These are phyloP conservation scores for Platypus cylindrus DNA, from an alignment of 2,888 invertebrate species.

Conservation along the genomic window DNA sequence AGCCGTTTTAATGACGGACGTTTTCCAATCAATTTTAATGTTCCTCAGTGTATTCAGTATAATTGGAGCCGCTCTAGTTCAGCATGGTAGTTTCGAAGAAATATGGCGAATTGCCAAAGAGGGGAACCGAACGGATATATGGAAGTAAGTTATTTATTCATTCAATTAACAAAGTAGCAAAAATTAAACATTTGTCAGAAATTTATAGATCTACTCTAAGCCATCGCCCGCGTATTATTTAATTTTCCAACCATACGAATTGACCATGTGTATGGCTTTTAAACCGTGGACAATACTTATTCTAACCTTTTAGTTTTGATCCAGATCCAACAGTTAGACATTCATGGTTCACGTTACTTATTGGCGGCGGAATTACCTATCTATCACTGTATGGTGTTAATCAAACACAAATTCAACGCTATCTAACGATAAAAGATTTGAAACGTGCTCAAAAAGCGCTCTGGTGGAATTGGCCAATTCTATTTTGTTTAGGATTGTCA, in stretches of 20 bases:
- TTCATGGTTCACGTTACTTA: constrained; percentile 66
- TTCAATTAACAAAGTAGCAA: neutral
- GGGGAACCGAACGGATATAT: constrained; percentile 58
- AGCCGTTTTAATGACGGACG: constrained; percentile 77
- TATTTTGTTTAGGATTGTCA: constrained; percentile 56
- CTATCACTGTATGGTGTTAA: constrained; percentile 76
- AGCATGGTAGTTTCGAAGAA: constrained; percentile 54
- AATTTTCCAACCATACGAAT: neutral
- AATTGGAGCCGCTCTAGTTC: constrained; percentile 56
- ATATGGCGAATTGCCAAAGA: constrained; percentile 60
- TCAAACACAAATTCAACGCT: constrained; percentile 70
- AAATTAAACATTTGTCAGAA: neutral
- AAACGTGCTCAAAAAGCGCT: constrained; percentile 58
- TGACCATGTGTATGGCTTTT: neutral
- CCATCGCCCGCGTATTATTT: neutral
- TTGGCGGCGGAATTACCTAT: constrained; percentile 74
- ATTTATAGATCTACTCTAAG: neutral
- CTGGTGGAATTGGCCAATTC: constrained; percentile 72
- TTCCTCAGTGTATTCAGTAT: constrained; percentile 69
- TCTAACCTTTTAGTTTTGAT: constrained; percentile 44
- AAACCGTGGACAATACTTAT: neutral
- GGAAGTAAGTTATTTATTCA: constrained; percentile 39
- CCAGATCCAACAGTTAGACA: constrained; percentile 70
- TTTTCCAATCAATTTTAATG: constrained; percentile 77
- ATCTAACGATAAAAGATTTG: constrained; percentile 57